A percentile compares a stretch with the other conserved stretches of the same genome.
These are phyloP conservation scores for Patella pellucida DNA, from an alignment of 2,888 invertebrate species.

Conservation along the genomic window DNA sequence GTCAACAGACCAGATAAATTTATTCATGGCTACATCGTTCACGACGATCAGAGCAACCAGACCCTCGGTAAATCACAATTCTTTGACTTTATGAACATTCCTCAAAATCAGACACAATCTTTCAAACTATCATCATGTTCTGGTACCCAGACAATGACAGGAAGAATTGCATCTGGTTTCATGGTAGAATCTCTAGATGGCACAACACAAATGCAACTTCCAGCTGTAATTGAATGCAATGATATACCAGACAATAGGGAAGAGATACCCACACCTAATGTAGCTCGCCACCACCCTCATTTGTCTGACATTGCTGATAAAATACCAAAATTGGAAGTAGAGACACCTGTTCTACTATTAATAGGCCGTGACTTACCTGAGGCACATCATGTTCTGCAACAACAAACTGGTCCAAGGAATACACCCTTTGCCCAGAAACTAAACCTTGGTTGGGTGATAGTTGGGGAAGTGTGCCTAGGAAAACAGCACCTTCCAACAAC, in stretches of 20 bases:
- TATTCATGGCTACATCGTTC: background rate
- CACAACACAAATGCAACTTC: background rate
- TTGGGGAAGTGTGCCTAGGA: constrained; percentile 37
- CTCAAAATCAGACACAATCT: background rate
- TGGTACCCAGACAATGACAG: background rate
- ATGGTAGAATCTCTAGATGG: background rate
- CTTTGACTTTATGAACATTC: background rate
- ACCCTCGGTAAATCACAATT: background rate
- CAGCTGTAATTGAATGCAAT: background rate
- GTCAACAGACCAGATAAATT: background rate
- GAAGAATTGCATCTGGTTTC: background rate
- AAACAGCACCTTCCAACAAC: constrained; percentile 26
- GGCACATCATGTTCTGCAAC: constrained; percentile 38
- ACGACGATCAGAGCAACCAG: background rate
- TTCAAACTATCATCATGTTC: background rate
- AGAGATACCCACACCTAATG: background rate
- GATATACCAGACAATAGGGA: constrained; percentile 2
- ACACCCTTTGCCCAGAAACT: constrained; percentile 33
- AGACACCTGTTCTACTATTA: constrained; percentile 21
- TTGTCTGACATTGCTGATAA: background rate
- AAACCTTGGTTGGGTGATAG: constrained; percentile 30
- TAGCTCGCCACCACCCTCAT: background rate
- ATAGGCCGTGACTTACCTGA: constrained; percentile 31
- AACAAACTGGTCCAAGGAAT: constrained; percentile 23
- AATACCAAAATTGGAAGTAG: background rate